A percentile compares a stretch with the other conserved stretches of the same genome.
Evolutionary conservation across 2,888 invertebrate genomes (phyloP).

Genomic region (Myopa testacea): DNA sequence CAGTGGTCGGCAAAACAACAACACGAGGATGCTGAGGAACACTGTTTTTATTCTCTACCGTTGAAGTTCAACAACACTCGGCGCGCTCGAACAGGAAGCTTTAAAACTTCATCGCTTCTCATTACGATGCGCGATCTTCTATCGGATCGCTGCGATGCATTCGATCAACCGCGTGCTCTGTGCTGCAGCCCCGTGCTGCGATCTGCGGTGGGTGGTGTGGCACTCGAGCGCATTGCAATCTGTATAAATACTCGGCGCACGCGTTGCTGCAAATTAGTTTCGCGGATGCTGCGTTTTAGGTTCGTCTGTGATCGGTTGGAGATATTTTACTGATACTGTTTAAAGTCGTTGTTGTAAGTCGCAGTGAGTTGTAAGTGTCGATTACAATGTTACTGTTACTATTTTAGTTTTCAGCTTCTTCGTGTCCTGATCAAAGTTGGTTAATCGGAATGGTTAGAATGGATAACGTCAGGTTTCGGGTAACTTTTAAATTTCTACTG

Average conservation of each 20-base stretch:
- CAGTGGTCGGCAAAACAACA: no score
- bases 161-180: constrained; percentile 11
- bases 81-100: constrained; percentile 37
- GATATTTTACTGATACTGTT: background rate
- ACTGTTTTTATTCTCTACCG: background rate
- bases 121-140: constrained; percentile 18
- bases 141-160: constrained; percentile 13
- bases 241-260: constrained; percentile 47
- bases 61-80: constrained; percentile 12
- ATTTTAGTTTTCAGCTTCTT: no score
- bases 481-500: background rate
- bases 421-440: no score
- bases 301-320: background rate
- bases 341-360: no score
- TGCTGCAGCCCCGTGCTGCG: background rate
- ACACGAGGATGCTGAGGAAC: background rate
- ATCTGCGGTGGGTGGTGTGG: constrained; percentile 21
- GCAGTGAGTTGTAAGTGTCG: no score
- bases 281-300: constrained; percentile 44
- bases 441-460: no score
- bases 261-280: constrained; percentile 57
- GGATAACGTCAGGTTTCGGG: background rate
- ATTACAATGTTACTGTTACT: no score
- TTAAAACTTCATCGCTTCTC: constrained; percentile 31
- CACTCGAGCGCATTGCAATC: constrained; percentile 25